Evolutionary conservation across 2,888 invertebrate genomes (phyloP).

Genomic region (Hydraecia micacea): DNA sequence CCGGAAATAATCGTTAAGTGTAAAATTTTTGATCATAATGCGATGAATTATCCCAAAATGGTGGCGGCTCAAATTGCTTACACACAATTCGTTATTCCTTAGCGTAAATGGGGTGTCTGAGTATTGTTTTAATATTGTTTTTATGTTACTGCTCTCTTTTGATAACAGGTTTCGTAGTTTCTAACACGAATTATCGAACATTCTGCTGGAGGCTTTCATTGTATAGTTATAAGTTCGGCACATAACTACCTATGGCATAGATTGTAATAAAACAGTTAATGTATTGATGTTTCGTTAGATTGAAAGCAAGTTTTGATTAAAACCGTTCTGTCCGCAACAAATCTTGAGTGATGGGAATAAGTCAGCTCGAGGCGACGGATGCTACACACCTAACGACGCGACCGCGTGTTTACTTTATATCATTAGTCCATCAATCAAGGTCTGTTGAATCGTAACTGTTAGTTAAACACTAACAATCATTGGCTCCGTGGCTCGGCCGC

Average conservation of each 20-base stretch:
- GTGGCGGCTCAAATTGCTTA: constrained; percentile 54
- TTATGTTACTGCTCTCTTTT: constrained; percentile 17
- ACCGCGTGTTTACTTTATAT: constrained; percentile 87
- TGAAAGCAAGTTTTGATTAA: constrained; percentile 71
- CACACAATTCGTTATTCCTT: constrained; percentile 45
- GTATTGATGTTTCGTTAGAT: constrained; percentile 67
- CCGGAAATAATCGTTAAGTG: constrained; percentile 82
- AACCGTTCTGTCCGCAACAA: constrained; percentile 71
- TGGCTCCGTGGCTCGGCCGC: constrained; percentile 78
- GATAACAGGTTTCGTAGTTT: not conserved
- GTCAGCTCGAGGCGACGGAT: constrained; percentile 77
- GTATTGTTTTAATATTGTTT: constrained; percentile 45
- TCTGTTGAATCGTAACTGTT: constrained; percentile 88
- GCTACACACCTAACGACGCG: constrained; percentile 79
- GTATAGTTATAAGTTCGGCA: constrained; percentile 35
- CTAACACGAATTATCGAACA: not conserved
- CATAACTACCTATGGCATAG: constrained; percentile 25
- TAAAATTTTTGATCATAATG: constrained; percentile 69
- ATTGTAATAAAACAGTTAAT: constrained; percentile 61
- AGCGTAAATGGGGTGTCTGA: constrained; percentile 33
- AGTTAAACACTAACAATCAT: constrained; percentile 88
- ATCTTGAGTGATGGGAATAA: constrained; percentile 75
- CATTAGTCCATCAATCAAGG: constrained; percentile 90
- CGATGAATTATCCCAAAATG: constrained; percentile 61
- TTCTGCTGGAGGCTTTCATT: constrained; percentile 35